Evolutionary conservation across 2,888 invertebrate species (phyloP).

Genomic region (Entomobrya multifasciata): DNA sequence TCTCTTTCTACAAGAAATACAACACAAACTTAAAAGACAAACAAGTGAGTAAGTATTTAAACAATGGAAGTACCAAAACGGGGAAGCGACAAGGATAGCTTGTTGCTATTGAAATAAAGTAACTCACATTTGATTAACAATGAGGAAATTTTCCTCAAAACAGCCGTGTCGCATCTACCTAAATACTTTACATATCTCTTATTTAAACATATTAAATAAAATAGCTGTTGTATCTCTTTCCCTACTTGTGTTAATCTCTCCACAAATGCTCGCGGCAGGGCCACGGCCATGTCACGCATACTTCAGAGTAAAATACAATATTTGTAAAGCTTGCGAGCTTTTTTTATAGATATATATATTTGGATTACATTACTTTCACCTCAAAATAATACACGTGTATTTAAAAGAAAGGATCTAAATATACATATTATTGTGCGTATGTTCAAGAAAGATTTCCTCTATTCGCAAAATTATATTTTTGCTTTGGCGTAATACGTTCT

Average conservation of each 20-base stretch:
- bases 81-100: too few relatives aligned
- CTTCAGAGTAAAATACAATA: too few relatives aligned
- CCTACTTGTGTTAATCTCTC: constrained; percentile 6
- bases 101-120: too few relatives aligned
- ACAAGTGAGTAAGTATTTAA: neutral
- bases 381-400: neutral
- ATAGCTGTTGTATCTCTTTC: constrained; percentile 33
- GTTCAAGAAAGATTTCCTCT: neutral
- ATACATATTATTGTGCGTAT: too few relatives aligned
- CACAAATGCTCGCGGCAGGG: constrained; percentile 1
- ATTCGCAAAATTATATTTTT: too few relatives aligned
- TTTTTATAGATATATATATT: neutral
- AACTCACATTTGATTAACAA: too few relatives aligned
- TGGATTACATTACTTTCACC: neutral
- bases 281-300: constrained; percentile 11
- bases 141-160: too few relatives aligned
- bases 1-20: neutral
- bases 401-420: too few relatives aligned
- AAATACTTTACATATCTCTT: too few relatives aligned
- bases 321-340: neutral
- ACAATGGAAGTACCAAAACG: too few relatives aligned
- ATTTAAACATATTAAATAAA: constrained; percentile 46
- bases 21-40: neutral
- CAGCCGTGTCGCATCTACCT: too few relatives aligned
- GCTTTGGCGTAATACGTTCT: constrained; percentile 12